These are phyloP conservation scores for Macrobrachium nipponense DNA, from an alignment of 1,140 invertebrate genomes.

Conservation along the genomic window DNA sequence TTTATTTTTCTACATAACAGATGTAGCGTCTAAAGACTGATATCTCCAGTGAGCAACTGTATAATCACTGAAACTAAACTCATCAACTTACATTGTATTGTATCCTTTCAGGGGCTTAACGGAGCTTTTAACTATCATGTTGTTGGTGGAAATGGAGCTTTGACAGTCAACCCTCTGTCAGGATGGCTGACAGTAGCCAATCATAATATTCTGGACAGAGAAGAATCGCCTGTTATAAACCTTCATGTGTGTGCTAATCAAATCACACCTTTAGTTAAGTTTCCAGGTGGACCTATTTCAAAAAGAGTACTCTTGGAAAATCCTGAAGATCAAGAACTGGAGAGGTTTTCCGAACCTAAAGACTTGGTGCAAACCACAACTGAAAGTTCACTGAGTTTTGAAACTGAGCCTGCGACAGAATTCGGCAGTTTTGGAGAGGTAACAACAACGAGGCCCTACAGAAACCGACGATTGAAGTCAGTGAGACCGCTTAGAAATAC, in stretches of 20 bases:
- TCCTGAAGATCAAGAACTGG: background rate
- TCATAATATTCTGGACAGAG: slow-evolving; percentile 82
- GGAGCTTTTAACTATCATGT: slow-evolving; percentile 85
- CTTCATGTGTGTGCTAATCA: slow-evolving; percentile 84
- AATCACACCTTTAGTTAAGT: slow-evolving; percentile 71
- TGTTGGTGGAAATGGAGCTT: slow-evolving; percentile 80
- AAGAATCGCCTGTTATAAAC: slow-evolving; percentile 76
- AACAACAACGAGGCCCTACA: no score
- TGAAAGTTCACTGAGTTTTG: no score
- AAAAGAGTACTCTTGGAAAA: background rate
- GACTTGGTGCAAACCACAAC: no score
- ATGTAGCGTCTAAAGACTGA: no score
- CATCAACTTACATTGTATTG: no score
- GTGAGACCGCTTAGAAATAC: no score
- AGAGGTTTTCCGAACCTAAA: no score
- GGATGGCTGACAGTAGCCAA: slow-evolving; percentile 88
- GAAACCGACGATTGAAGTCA: no score
- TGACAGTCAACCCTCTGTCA: slow-evolving; percentile 80
- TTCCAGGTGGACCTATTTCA: background rate
- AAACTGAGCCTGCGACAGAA: background rate
- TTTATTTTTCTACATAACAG: no score
- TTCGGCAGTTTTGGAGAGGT: no score
- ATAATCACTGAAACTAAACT: no score
- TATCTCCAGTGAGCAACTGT: no score
- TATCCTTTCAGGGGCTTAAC: slow-evolving; percentile 77